Conservation (phyloP, 2,888 invertebrate species). For the Drosophila fungiperda region DNA sequence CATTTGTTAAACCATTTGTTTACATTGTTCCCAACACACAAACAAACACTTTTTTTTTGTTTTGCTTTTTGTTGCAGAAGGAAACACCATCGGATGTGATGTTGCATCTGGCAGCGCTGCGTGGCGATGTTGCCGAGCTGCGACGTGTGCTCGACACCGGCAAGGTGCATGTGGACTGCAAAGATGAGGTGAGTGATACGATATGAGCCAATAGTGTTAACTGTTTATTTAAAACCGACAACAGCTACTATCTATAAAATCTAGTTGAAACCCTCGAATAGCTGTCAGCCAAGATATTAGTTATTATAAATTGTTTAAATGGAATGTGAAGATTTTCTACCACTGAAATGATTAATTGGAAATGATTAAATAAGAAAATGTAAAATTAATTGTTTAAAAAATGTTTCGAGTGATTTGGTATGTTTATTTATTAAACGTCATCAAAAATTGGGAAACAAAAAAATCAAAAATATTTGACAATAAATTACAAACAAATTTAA, state of each 20-base stretch:
- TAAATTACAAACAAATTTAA: background rate
- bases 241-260: no score
- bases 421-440: background rate
- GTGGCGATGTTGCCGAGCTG: conserved; percentile 92
- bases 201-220: background rate
- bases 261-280: background rate
- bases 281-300: background rate
- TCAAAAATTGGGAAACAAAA: background rate
- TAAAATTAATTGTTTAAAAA: background rate
- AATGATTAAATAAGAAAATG: background rate
- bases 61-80: conserved; percentile 88
- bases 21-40: conserved; percentile 1
- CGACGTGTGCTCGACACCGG: conserved; percentile 94
- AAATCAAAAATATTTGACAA: background rate
- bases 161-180: conserved; percentile 97
- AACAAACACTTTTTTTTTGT: background rate
- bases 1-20: conserved; percentile 51
- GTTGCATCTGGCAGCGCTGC: conserved; percentile 95
- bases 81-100: conserved; percentile 97
- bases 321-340: background rate
- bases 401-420: background rate
- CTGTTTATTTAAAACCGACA: background rate
- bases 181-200: conserved; percentile 91
- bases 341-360: no score
- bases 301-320: background rate